These are phyloP conservation scores for Macrostomum cliftonense DNA, from an alignment of 2,888 invertebrate genomes.

Conservation along the genomic window DNA sequence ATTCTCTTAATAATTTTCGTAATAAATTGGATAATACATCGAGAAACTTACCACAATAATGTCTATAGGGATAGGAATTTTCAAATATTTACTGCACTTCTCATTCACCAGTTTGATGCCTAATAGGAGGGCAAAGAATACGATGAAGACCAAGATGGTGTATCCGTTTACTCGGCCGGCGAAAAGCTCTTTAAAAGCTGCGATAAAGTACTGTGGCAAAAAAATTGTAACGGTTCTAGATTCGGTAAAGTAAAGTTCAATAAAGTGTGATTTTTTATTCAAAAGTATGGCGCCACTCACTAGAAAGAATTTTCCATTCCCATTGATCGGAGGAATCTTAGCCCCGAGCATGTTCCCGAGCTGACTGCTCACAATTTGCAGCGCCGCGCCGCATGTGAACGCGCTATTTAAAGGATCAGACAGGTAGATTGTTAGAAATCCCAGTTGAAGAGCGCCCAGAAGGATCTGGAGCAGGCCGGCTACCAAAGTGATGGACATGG, in stretches of 20 bases:
- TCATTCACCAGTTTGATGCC: constrained; percentile 36
- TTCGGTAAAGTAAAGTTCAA: too few relatives aligned
- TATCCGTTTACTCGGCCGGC: too few relatives aligned
- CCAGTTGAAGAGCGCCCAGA: constrained; percentile 25
- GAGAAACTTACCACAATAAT: constrained; percentile 49
- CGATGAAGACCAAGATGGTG: too few relatives aligned
- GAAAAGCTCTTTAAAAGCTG: too few relatives aligned
- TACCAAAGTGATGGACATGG: too few relatives aligned
- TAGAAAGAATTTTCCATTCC: constrained; percentile 39
- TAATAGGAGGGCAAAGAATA: constrained; percentile 43
- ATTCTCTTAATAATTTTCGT: too few relatives aligned
- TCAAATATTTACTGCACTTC: constrained; percentile 32
- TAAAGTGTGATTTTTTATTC: too few relatives aligned
- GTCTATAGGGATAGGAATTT: constrained; percentile 63
- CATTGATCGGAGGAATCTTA: constrained; percentile 28
- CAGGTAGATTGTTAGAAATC: constrained; percentile 28
- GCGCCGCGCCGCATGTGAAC: constrained; percentile 67
- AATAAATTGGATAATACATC: too few relatives aligned
- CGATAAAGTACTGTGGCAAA: too few relatives aligned
- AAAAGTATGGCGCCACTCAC: too few relatives aligned
- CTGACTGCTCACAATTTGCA: constrained; percentile 65
- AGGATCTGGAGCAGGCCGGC: constrained; percentile 16
- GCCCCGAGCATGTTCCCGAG: constrained; percentile 40
- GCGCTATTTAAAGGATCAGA: constrained; percentile 52
- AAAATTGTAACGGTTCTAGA: too few relatives aligned